Conservation (phyloP, 2,888 invertebrate genomes). For the Phyllotreta striolata region DNA sequence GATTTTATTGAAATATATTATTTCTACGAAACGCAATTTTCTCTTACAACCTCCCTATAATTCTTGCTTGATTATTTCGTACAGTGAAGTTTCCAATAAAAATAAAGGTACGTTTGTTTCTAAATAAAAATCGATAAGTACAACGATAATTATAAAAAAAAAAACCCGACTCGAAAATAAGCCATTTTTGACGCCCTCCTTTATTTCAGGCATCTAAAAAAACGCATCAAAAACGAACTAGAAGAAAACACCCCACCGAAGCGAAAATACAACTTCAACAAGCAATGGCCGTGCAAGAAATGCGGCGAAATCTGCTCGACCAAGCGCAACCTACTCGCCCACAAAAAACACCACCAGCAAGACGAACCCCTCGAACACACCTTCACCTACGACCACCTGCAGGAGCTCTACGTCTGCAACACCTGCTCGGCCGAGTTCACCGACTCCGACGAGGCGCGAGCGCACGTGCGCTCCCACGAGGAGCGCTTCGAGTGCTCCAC, state of each 20-base stretch:
- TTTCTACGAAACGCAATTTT: conserved; percentile 2
- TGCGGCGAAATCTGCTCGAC: conserved; percentile 48
- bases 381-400: conserved; percentile 50
- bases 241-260: conserved; percentile 9
- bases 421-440: conserved; percentile 51
- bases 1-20: conserved; percentile 18
- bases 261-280: conserved; percentile 35
- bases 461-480: conserved; percentile 51
- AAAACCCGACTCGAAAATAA: too few relatives aligned
- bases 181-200: conserved; percentile 1
- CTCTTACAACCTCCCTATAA: neutral
- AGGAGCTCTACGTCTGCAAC: conserved; percentile 51
- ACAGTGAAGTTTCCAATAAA: too few relatives aligned
- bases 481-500: conserved; percentile 60
- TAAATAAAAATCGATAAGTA: too few relatives aligned
- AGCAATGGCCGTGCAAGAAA: conserved; percentile 49
- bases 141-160: too few relatives aligned
- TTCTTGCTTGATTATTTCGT: too few relatives aligned
- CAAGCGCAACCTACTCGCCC: conserved; percentile 44
- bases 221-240: neutral
- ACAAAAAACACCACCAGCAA: conserved; percentile 56
- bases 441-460: conserved; percentile 46
- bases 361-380: conserved; percentile 49
- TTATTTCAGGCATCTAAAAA: conserved; percentile 6
- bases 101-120: too few relatives aligned